These are phyloP conservation scores for Chelon labrosus DNA, from an alignment of 2,797 vertebrate genomes.

Conservation along the genomic window DNA sequence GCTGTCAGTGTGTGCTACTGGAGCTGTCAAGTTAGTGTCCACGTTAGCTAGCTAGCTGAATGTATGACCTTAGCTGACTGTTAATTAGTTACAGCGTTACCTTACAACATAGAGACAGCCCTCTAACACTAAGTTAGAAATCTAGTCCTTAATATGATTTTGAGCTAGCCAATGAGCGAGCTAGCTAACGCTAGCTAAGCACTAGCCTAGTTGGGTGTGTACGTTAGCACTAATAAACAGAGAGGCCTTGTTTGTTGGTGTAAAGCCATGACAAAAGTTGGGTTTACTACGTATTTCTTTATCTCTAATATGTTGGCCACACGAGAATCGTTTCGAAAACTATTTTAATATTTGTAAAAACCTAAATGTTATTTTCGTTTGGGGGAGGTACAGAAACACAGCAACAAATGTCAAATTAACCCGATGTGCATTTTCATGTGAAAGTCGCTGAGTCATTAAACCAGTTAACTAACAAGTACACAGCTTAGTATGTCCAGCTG, in stretches of 20 bases:
- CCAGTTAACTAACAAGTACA: neutral
- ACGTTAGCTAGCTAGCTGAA: neutral
- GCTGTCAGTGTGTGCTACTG: constrained; percentile 2
- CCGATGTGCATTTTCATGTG: too few species aligned
- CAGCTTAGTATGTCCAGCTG: neutral
- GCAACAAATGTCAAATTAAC: neutral
- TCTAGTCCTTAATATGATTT: neutral
- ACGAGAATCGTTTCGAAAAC: neutral
- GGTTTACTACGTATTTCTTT: fast-evolving
- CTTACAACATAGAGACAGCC: neutral
- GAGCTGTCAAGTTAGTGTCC: constrained; percentile 12
- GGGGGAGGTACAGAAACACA: neutral
- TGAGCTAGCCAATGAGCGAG: neutral
- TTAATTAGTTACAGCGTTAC: neutral
- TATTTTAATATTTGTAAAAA: neutral
- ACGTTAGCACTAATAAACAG: constrained; percentile 17
- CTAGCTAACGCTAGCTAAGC: constrained; percentile 3
- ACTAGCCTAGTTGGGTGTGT: constrained; percentile 30
- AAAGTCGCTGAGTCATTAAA: neutral
- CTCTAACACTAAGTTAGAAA: fast-evolving
- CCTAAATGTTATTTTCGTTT: neutral
- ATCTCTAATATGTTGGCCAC: too few species aligned
- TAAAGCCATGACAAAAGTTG: neutral
- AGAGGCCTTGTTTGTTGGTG: neutral
- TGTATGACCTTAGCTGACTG: neutral